These are phyloP conservation scores for Oreonectes daqikongensis DNA, from an alignment of 2,797 vertebrate species.

Conservation along the genomic window DNA sequence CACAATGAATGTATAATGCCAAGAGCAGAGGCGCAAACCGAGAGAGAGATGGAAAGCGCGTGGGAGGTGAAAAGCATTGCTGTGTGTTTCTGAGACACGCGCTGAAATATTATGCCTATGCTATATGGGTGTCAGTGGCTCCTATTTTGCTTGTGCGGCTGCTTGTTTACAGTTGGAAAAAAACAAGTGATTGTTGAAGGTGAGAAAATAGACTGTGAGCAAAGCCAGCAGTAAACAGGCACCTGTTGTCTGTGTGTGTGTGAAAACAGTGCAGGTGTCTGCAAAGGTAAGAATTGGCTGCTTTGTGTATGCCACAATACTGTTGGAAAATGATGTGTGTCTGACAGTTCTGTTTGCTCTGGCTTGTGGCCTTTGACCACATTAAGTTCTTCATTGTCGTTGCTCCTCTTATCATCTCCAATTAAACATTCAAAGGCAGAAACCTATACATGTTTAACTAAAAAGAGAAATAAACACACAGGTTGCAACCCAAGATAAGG, in stretches of 20 bases:
- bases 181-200: slow-evolving; percentile 75
- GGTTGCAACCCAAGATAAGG: too few species aligned
- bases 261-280: slow-evolving; percentile 33
- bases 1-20: slow-evolving; percentile 79
- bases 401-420: slow-evolving; percentile 74
- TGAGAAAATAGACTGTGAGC: slow-evolving; percentile 70
- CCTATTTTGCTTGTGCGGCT: slow-evolving; percentile 63
- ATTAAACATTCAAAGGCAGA: slow-evolving; percentile 78
- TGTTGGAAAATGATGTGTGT: slow-evolving; percentile 29
- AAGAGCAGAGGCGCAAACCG: slow-evolving; percentile 56
- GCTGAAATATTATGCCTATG: slow-evolving; percentile 50
- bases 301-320: slow-evolving; percentile 2
- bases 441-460: slow-evolving; percentile 4
- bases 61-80: slow-evolving; percentile 22
- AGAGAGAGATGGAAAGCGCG: slow-evolving; percentile 21
- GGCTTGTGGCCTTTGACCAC: slow-evolving; percentile 80
- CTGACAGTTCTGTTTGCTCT: slow-evolving; percentile 42
- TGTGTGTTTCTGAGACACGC: neutral
- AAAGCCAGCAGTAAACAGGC: slow-evolving; percentile 64
- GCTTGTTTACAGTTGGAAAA: slow-evolving; percentile 76
- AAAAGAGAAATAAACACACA: slow-evolving; percentile 12
- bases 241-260: slow-evolving; percentile 33
- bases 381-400: slow-evolving; percentile 71
- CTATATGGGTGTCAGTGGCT: slow-evolving; percentile 68
- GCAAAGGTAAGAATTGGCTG: slow-evolving; percentile 19